Percentiles rank a stretch among this genome's conserved stretches.
Evolutionary conservation across 2,113 vertebrate genomes (phyloP).

Genomic region (Pelecanoides urinatrix): DNA sequence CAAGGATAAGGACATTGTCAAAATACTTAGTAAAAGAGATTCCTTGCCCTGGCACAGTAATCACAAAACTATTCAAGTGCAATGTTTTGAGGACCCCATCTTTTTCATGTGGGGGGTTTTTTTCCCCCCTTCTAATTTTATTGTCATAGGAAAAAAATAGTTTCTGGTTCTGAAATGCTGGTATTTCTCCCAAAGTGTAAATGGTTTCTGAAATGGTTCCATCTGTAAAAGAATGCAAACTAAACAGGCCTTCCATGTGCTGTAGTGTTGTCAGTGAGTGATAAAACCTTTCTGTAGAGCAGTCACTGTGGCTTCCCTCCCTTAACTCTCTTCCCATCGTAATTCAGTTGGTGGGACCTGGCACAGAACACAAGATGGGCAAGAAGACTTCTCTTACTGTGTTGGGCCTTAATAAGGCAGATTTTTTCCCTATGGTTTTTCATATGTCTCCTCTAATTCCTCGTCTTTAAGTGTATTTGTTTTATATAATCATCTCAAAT

Average conservation of each 20-base stretch:
- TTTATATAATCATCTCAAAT: not conserved
- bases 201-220: not conserved
- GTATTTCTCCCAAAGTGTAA: not conserved
- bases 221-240: not conserved
- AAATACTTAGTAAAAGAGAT: not conserved
- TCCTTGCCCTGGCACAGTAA: not conserved
- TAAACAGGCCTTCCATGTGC: not conserved
- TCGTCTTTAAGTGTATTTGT: not conserved
- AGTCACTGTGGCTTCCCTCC: not conserved
- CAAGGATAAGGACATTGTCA: not conserved
- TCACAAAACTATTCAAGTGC: not conserved
- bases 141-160: not conserved
- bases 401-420: not conserved
- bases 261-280: not conserved
- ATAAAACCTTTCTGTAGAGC: not conserved
- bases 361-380: not conserved
- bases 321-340: not conserved
- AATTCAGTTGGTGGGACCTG: not conserved
- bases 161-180: not conserved
- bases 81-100: not conserved
- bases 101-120: not conserved
- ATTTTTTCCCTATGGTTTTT: not conserved
- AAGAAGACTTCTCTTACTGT: not conserved
- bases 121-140: not conserved
- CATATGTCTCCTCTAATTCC: not conserved